These are phyloP conservation scores for Deroplatys truncata DNA, from an alignment of 2,888 invertebrate genomes.

Conservation along the genomic window DNA sequence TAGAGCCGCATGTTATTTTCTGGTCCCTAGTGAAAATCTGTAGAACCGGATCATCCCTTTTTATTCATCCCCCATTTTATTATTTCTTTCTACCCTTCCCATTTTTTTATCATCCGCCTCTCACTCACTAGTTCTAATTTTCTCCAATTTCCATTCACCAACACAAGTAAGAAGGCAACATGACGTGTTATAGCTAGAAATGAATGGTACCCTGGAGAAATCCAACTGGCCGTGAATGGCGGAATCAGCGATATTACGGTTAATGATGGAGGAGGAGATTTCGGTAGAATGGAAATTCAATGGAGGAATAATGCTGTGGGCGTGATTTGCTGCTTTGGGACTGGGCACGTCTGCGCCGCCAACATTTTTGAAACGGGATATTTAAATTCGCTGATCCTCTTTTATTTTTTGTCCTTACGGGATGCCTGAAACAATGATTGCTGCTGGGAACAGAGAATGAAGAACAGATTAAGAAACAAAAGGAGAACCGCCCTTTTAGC, in stretches of 20 bases:
- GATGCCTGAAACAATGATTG: not conserved
- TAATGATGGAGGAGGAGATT: not conserved
- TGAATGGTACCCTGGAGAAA: not conserved
- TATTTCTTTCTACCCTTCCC: not conserved
- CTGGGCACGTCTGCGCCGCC: not conserved
- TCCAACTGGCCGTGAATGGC: not conserved
- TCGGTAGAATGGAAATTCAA: not conserved
- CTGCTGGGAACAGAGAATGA: not conserved
- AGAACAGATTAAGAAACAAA: not conserved
- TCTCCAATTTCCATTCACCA: not conserved
- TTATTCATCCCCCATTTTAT: not conserved
- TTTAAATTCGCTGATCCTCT: not conserved
- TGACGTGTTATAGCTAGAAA: not conserved
- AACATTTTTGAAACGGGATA: not conserved
- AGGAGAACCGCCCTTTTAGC: too few relatives aligned
- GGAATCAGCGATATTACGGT: not conserved
- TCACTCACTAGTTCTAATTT: not conserved
- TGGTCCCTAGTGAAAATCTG: slow-evolving; percentile 13
- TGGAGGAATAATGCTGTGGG: not conserved
- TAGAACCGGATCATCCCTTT: slow-evolving; percentile 14
- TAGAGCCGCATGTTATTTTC: not conserved
- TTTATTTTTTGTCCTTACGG: not conserved
- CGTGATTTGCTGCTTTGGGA: not conserved
- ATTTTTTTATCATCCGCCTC: not conserved
- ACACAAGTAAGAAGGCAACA: not conserved